Evolutionary conservation across 2,113 vertebrate genomes (phyloP).

Genomic region (Lepus europaeus): DNA sequence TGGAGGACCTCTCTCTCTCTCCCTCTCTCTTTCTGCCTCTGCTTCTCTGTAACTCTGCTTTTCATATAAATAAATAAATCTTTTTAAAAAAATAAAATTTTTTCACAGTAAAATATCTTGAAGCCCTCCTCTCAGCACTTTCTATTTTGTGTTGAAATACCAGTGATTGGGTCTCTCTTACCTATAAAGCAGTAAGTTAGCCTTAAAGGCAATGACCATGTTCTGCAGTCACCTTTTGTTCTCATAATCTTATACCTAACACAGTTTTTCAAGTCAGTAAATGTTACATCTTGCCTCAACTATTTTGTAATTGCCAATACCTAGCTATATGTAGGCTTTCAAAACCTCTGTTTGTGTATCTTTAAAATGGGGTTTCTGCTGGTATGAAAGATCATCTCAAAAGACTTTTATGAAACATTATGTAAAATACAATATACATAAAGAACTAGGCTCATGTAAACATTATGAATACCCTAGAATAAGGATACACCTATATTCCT

Average conservation of each 20-base stretch:
- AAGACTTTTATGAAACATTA: not conserved
- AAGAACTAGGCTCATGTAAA: not conserved
- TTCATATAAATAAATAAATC: too few species aligned
- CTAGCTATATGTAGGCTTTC: not conserved
- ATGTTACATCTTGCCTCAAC: not conserved
- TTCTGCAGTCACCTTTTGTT: not conserved
- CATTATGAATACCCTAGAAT: not conserved
- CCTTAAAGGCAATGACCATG: not conserved
- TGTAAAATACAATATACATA: not conserved
- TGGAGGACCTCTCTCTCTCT: too few species aligned
- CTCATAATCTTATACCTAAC: not conserved
- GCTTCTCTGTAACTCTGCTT: too few species aligned
- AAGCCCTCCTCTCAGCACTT: not conserved
- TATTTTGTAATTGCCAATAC: not conserved
- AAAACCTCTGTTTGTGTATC: constrained; percentile 49
- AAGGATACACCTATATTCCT: constrained; percentile 82
- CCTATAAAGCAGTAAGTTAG: not conserved
- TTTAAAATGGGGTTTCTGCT: not conserved
- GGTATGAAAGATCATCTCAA: not conserved
- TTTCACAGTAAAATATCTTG: not conserved
- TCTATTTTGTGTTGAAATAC: not conserved
- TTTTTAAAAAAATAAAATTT: not conserved
- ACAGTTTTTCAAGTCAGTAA: not conserved
- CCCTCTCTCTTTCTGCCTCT: too few species aligned
- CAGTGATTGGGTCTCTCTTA: not conserved